These are phyloP conservation scores for Eueides isabella DNA, from an alignment of 1,140 invertebrate species.

Conservation along the genomic window DNA sequence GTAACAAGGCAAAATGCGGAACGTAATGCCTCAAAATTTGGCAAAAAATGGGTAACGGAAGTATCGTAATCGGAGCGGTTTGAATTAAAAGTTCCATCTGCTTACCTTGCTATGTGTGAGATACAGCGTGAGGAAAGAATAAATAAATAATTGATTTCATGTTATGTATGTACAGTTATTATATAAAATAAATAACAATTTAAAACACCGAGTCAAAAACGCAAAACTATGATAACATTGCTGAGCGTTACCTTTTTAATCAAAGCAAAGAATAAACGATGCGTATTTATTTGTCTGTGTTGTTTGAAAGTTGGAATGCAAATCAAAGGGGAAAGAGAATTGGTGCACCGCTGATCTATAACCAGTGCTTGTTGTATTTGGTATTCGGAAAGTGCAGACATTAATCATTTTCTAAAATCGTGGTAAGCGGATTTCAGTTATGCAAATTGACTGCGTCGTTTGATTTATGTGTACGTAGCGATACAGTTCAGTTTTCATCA, in stretches of 20 bases:
- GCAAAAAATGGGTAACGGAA: too few species aligned
- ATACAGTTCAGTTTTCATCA: background rate
- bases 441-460: conserved; percentile 26
- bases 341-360: conserved; percentile 11
- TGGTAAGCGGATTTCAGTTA: conserved; percentile 25
- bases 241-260: background rate
- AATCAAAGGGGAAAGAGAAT: background rate
- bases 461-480: conserved; percentile 2
- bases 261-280: background rate
- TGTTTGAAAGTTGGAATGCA: conserved; percentile 1
- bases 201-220: too few species aligned
- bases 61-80: too few species aligned
- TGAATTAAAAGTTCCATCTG: too few species aligned
- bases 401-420: conserved; percentile 23
- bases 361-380: conserved; percentile 8
- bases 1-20: too few species aligned
- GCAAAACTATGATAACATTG: background rate
- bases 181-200: too few species aligned
- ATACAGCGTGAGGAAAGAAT: too few species aligned
- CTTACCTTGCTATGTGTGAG: too few species aligned
- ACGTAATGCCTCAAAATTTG: too few species aligned
- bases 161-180: too few species aligned
- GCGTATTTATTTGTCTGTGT: background rate
- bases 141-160: too few species aligned
- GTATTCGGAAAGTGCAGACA: conserved; percentile 7